A percentile compares a stretch with the other conserved stretches of the same genome.
Conservation (phyloP, 2,113 vertebrate genomes). For the Actenoides lindsayi region DNA sequence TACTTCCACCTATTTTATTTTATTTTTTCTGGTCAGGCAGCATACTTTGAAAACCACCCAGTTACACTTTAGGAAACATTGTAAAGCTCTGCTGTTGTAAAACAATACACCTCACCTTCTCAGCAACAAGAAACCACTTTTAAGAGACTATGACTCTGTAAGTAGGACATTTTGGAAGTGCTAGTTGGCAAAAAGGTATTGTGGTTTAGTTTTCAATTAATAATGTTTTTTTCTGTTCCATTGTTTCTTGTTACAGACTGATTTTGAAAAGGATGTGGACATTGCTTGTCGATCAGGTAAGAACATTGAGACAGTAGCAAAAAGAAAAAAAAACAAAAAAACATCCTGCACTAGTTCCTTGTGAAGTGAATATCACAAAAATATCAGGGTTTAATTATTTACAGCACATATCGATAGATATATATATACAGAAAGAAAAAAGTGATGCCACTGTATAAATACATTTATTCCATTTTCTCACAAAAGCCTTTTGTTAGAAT, state of each 20-base stretch:
- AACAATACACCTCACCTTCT: slow-evolving; percentile 46
- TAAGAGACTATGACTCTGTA: slow-evolving; percentile 48
- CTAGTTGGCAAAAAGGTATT: neutral
- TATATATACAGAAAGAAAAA: neutral
- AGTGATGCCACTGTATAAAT: neutral
- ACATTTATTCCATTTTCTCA: neutral
- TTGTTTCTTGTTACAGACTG: slow-evolving; percentile 87
- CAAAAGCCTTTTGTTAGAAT: neutral
- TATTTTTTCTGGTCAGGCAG: slow-evolving; percentile 56
- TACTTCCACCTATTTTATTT: slow-evolving; percentile 43
- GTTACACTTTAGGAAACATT: slow-evolving; percentile 60
- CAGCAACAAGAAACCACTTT: slow-evolving; percentile 51
- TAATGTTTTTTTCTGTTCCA: slow-evolving; percentile 39
- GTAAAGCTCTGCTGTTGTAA: slow-evolving; percentile 60
- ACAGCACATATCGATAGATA: neutral
- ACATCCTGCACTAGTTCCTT: neutral
- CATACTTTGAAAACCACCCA: slow-evolving; percentile 52
- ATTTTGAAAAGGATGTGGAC: slow-evolving; percentile 99
- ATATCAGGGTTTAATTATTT: neutral
- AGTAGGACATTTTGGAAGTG: slow-evolving; percentile 30
- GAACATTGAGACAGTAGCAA: neutral
- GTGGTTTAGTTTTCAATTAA: slow-evolving; percentile 25
- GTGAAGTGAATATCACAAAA: neutral
- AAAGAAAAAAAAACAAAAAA: neutral
- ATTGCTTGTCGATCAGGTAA: slow-evolving; percentile 99